Base-by-base conservation (phyloP, 2,888 invertebrate species). In the Venusia cambrica region DNA sequence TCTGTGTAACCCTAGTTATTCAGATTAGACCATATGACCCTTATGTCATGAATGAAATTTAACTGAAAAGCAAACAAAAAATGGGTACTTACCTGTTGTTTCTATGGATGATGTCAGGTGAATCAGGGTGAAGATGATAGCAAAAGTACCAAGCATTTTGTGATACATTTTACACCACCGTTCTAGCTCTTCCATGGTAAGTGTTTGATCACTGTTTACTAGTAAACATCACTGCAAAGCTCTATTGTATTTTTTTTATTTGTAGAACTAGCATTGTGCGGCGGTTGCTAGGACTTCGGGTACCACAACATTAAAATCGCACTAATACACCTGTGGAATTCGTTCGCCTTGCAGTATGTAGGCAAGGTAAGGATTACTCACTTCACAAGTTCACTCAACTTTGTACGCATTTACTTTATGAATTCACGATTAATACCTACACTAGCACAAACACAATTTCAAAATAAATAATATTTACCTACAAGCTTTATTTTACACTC, bases 371-470 rank as follows among this genome's bases (percentile, higher is more conserved):
- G 41, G 46, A 60, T 62, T 57, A 63, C 57, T 51, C 48, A 54
- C 59, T 62, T 59, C 53, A 58, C 57, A 77, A 79, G 84, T 84
- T 84, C 81, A 85, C 78, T 84, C 74, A 83, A 83, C 83, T 84
- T 78, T 73, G 54, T 58, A 49, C 50, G 53, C 55, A 56, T 59
- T 57, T 57, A 55, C 54, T 56, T 31, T 20, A 34, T 30, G 15
- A 41, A 45, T 39, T 33, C 15, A 45, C 28, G 6, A 11, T 1
- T 14, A 30, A 13, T n/a, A n/a, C n/a, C n/a, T n/a, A n/a, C n/a
- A n/a, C 7, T 16, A 8, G 8, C 6, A 2, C 15, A 11, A 6
- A 22, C n/a, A n/a, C n/a, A n/a, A n/a, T n/a, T n/a, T n/a, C n/a
- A n/a, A n/a, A n/a, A n/a, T n/a, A n/a, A n/a, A n/a, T n/a, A n/a